These are phyloP conservation scores for Lepidothrix coronata DNA, from an alignment of 2,113 vertebrate genomes.

Conservation along the genomic window DNA sequence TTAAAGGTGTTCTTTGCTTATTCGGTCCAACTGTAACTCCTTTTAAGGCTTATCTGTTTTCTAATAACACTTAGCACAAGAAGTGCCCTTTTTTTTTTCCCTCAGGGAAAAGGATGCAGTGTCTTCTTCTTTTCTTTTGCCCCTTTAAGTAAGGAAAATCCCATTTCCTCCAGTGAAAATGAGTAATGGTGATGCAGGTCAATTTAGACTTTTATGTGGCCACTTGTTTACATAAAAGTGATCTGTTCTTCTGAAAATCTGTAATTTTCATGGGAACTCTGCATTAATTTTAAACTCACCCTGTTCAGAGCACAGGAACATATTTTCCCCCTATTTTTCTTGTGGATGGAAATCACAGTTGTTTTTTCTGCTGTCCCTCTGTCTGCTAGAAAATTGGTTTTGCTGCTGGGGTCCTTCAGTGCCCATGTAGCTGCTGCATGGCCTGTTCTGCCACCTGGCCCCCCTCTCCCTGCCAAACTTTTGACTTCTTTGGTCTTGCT, in stretches of 20 bases:
- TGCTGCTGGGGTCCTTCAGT: not conserved
- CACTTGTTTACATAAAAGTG: not conserved
- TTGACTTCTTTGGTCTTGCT: not conserved
- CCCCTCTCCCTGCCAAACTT: not conserved
- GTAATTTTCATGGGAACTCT: not conserved
- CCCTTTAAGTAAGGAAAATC: not conserved
- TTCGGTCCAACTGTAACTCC: not conserved
- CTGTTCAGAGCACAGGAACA: not conserved
- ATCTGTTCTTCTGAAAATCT: not conserved
- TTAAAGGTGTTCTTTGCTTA: not conserved
- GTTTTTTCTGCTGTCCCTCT: not conserved
- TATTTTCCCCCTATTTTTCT: not conserved
- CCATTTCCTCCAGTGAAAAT: constrained; percentile 12
- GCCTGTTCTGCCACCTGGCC: not conserved
- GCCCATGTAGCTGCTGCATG: not conserved
- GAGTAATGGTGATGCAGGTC: constrained; percentile 31
- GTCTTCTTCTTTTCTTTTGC: not conserved
- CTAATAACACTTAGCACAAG: not conserved
- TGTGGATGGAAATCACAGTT: not conserved
- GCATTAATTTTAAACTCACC: not conserved
- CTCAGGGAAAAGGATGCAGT: not conserved
- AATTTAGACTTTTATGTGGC: not conserved
- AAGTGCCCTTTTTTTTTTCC: not conserved
- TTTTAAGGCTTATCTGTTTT: not conserved
- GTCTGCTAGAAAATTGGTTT: not conserved